Evolutionary conservation across 2,113 vertebrate species (phyloP), one percentile per base, ranked within the genome.

Genomic region (Paraplagusia blochii): DNA sequence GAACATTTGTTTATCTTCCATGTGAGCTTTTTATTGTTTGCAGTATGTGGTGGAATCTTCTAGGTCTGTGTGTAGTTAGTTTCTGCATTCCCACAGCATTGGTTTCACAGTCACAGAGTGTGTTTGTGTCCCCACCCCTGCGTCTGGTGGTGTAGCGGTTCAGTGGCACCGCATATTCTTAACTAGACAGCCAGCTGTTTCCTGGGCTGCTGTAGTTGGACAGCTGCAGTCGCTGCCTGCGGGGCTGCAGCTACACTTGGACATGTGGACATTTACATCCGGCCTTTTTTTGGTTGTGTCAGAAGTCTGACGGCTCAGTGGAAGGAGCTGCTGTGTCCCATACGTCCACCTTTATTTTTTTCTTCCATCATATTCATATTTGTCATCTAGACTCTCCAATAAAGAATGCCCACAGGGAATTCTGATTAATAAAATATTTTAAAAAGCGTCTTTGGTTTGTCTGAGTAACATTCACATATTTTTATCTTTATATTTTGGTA

Each of bases 21-120:
- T 29, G 22, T 29, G 22, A 29, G 22, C 0, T 33, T 19, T 38
- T 36, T 11, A 34, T 51, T 6, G 6, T 29, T 29, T 29, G 22
- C 22, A 2, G 22, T 2, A 44, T 17, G 62, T 55, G 17, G 76
- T 66, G 63, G 80, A 74, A 86, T 81, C 71, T 76, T 81, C 77
- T 46, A 40, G 53, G 69, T 58, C 68, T 40, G 57, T 34, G 1
- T 4, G 35, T 76, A 71, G 46, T 47, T 75, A 50, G 55, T 62
- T 66, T 29, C 22, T 40, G 45, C 71, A 65, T 83, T 84, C 80
- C 76, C 78, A 50, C 70, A 6, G 8, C 48, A 42, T 85, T 76
- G 76, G 59, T 86, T 77, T 77, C 82, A 22, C 38, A 0, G 52
- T 40, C 55, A 48, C 44, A 14, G 17, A 58, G 52, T 29, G 22